These are phyloP conservation scores for Ischnura elegans DNA, from an alignment of 2,888 invertebrate species.

Conservation along the genomic window DNA sequence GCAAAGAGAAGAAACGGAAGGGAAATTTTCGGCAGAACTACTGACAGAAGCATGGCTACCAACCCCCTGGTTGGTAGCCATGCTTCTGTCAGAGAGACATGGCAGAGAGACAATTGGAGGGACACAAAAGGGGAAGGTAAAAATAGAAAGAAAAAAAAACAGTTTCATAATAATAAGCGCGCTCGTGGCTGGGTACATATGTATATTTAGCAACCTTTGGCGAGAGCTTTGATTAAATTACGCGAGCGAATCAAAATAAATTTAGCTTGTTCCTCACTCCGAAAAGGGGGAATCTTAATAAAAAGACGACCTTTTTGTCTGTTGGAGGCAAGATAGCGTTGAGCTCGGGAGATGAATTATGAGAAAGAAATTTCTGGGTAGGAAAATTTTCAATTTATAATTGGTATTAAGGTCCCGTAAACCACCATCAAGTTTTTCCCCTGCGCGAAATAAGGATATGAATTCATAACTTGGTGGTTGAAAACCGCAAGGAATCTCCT, in stretches of 20 bases:
- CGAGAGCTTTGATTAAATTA: constrained; percentile 53
- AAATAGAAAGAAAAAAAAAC: background rate
- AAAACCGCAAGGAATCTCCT: background rate
- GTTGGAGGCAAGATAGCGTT: background rate
- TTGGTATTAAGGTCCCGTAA: background rate
- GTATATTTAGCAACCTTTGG: background rate
- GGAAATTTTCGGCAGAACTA: background rate
- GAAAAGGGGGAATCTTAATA: background rate
- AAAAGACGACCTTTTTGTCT: background rate
- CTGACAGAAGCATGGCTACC: background rate
- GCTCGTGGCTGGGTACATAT: background rate
- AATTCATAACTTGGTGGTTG: background rate
- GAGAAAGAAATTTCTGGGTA: background rate
- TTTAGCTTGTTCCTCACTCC: background rate
- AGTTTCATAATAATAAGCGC: background rate
- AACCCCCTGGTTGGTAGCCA: background rate
- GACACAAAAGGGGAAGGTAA: too few species aligned
- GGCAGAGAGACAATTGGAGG: too few species aligned
- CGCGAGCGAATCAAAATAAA: constrained; percentile 53
- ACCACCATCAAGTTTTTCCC: background rate
- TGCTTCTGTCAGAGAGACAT: too few species aligned
- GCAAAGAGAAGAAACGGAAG: background rate
- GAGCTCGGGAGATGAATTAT: background rate
- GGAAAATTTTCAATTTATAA: background rate
- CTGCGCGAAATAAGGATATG: background rate